Conservation (phyloP, 2,797 vertebrate species). For the Dipus sagitta region DNA sequence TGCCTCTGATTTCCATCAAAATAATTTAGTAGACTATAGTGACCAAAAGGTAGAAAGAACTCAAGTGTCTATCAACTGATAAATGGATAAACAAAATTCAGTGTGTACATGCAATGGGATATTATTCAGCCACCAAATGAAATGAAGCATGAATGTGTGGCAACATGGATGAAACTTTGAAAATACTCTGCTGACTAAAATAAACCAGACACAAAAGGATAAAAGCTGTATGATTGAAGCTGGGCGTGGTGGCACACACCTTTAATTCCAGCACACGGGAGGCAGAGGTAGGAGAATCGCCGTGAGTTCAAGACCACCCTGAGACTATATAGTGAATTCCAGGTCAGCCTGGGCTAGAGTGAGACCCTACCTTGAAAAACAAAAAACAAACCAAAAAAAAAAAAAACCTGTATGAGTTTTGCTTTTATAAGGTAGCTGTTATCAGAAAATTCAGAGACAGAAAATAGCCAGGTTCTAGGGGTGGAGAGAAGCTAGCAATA, state of each 20-base stretch:
- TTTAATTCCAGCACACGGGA: too few species aligned
- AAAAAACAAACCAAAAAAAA: too few species aligned
- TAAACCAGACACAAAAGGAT: not conserved
- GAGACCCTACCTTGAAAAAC: too few species aligned
- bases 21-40: not conserved
- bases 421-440: not conserved
- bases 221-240: not conserved
- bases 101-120: not conserved
- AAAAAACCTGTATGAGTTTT: too few species aligned
- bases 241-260: too few species aligned
- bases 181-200: not conserved
- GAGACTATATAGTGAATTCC: too few species aligned
- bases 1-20: constrained; percentile 14
- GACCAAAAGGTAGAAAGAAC: not conserved
- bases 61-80: not conserved
- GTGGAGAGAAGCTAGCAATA: not conserved
- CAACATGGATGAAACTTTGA: not conserved
- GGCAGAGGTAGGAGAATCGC: too few species aligned
- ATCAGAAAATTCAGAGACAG: not conserved
- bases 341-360: too few species aligned
- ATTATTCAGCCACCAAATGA: not conserved
- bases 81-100: constrained; percentile 16
- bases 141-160: not conserved
- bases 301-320: too few species aligned
- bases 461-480: not conserved